These are phyloP conservation scores for Dipodomys ordii DNA, from an alignment of 2,113 vertebrate genomes.

Conservation along the genomic window DNA sequence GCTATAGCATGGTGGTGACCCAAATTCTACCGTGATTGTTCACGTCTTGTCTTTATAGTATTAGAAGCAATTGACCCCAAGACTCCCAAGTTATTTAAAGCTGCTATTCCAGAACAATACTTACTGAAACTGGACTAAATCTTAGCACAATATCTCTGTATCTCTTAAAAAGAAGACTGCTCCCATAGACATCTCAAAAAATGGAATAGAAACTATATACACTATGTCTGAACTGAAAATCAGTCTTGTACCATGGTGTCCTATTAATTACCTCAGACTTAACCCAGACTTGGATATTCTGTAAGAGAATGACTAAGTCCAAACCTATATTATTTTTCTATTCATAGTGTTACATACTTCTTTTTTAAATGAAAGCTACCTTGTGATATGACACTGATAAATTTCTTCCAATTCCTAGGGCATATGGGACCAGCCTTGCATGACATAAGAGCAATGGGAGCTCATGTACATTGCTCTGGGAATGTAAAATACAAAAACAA, in stretches of 20 bases:
- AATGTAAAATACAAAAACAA: slow-evolving; percentile 60
- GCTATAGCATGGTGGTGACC: not conserved
- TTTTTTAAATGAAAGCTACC: slow-evolving; percentile 39
- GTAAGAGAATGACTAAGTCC: not conserved
- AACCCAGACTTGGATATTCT: not conserved
- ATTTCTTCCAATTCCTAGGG: slow-evolving; percentile 25
- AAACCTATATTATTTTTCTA: not conserved
- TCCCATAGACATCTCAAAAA: not conserved
- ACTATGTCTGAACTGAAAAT: not conserved
- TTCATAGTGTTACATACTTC: not conserved
- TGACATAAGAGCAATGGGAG: slow-evolving; percentile 39
- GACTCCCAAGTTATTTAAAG: not conserved
- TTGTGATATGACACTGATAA: slow-evolving; percentile 67
- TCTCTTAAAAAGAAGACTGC: not conserved
- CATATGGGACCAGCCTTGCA: slow-evolving; percentile 48
- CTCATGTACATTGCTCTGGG: not conserved
- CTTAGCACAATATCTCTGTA: not conserved
- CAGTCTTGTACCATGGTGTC: not conserved
- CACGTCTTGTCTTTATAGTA: not conserved
- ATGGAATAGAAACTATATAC: not conserved
- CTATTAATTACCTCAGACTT: not conserved
- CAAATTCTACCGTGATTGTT: not conserved
- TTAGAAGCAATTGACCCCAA: not conserved
- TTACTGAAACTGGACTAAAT: not conserved
- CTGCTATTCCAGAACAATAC: not conserved